Conservation (phyloP, 2,797 vertebrate species). For the Enoplosus armatus region DNA sequence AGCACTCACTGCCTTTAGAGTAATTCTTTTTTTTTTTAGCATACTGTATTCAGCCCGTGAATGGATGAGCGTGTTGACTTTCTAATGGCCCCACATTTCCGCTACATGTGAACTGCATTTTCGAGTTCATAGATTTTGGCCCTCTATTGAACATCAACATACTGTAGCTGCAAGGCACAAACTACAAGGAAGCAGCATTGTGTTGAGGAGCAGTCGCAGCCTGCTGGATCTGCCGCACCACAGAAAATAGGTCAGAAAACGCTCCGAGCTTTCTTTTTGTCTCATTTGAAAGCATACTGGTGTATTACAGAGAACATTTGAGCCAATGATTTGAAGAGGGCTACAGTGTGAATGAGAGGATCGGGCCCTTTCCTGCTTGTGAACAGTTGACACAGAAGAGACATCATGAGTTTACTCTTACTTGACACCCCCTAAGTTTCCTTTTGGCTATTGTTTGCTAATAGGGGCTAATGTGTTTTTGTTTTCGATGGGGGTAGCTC, state of each 20-base stretch:
- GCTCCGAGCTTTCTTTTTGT: constrained; percentile 56
- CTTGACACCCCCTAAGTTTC: too few relatives aligned
- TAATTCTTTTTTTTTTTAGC: constrained; percentile 59
- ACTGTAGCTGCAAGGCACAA: constrained; percentile 48
- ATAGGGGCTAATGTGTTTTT: too few relatives aligned
- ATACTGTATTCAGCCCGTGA: constrained; percentile 31
- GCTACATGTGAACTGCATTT: constrained; percentile 29
- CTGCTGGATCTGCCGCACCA: constrained; percentile 38
- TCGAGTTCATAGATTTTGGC: constrained; percentile 26
- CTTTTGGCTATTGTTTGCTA: too few relatives aligned
- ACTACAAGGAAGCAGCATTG: constrained; percentile 60
- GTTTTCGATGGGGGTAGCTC: too few relatives aligned
- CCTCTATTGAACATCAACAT: constrained; percentile 15
- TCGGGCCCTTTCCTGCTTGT: neutral
- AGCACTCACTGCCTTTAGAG: constrained; percentile 17
- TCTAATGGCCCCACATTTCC: constrained; percentile 36
- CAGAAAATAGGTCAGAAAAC: constrained; percentile 71
- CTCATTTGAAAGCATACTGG: constrained; percentile 43
- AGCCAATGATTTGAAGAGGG: constrained; percentile 29
- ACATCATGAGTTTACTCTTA: neutral
- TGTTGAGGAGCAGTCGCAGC: constrained; percentile 40
- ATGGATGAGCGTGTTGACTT: constrained; percentile 30
- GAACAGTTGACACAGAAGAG: neutral
- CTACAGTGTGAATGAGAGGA: neutral
- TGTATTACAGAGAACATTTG: constrained; percentile 27